Evolutionary conservation across 2,113 vertebrate genomes (phyloP), one percentile per base, ranked within the genome.

Genomic region (Stigmatopora argus): DNA sequence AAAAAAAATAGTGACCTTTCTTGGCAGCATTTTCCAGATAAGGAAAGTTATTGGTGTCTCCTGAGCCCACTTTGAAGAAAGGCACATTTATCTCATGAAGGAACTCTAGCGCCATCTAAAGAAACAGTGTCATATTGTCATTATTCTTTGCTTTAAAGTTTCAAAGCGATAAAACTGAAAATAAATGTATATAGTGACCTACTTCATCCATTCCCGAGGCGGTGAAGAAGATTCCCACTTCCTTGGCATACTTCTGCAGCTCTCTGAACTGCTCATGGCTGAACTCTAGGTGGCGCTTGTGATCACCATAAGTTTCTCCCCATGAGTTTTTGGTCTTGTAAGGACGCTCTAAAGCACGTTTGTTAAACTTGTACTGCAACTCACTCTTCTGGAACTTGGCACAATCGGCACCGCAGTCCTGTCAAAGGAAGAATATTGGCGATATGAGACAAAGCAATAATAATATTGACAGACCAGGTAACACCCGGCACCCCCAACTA

Each of bases 121-220:
- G 1, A 31, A 31, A 31, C 26, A 58, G 71, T 44, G 59, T 21
- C 66, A 31, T 59, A 15, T 17, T 1, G 23, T 15, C 15, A 14
- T 41, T 41, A 41, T 10, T 41, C 9, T 41, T 5, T 31, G 3
- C 26, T 31, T 31, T 31, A 31, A 31, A 31, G 26, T 31, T 0
- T n/a, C 11, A 2, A 4, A 11, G 4, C 46, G 5, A 3, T 31
- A 31, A 31, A 14, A 12, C 21, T 56, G 23, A 23, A 31, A 31
- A 31, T 31, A 15, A 15, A 56, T 31, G 3, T 31, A 31, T 31
- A 31, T 2, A n/a, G 15, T 35, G 21, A 17, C 73, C 77, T 78
- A 99, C 96, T 93, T 98, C 97, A 46, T 99, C 97, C 97, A 99
- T 99, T 41, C 96, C 97, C 0, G 97, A 99, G 12, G 97, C 96